Conservation (phyloP, 2,888 invertebrate genomes). For the Spilarctia lutea region DNA sequence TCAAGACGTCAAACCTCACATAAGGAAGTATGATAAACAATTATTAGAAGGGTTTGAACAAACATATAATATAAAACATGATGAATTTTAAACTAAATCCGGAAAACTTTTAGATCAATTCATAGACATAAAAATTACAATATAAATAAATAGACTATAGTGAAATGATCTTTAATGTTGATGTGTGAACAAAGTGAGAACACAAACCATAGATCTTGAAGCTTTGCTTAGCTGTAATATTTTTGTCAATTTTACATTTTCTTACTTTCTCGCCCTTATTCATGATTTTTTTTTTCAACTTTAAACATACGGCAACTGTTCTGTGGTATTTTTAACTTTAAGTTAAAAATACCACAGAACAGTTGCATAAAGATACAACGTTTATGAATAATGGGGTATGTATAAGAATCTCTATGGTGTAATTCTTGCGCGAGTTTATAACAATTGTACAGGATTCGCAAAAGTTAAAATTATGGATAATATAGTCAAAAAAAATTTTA, state of each 20-base stretch:
- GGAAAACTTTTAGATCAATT: slow-evolving; percentile 18
- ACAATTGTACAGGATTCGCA: not conserved
- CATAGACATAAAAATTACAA: not conserved
- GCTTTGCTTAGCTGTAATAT: not conserved
- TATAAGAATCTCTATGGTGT: not conserved
- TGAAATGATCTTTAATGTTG: not conserved
- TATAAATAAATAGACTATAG: not conserved
- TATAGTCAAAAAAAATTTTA: not conserved
- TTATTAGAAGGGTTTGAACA: slow-evolving; percentile 57
- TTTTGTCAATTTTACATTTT: not conserved
- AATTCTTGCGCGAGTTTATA: not conserved
- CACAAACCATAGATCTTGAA: not conserved
- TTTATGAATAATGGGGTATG: too few species aligned
- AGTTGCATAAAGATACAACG: too few species aligned
- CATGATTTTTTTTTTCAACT: too few species aligned
- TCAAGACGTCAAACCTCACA: slow-evolving; percentile 63
- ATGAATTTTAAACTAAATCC: slow-evolving; percentile 67
- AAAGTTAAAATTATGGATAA: not conserved
- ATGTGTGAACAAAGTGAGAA: not conserved
- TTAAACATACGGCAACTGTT: too few species aligned
- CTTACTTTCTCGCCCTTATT: not conserved
- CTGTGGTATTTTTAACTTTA: too few species aligned
- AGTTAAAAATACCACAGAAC: too few species aligned
- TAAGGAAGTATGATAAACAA: slow-evolving; percentile 61
- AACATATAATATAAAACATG: slow-evolving; percentile 62